Evolutionary conservation across 2,113 vertebrate species (phyloP).

Genomic region (Apodemus speciosus): DNA sequence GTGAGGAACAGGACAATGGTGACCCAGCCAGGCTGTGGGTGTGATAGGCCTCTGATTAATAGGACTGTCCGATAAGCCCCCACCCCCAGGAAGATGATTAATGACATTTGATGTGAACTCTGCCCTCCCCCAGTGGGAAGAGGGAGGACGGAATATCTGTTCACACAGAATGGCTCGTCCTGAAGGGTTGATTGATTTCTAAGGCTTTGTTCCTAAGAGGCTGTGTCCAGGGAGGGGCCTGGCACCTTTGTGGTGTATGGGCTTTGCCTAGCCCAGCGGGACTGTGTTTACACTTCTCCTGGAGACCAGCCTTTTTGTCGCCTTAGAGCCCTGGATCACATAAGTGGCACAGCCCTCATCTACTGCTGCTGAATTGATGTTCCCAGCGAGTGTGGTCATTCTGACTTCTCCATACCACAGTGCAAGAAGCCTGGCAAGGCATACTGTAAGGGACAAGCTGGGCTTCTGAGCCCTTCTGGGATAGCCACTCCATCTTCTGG

Average conservation of each 20-base stretch:
- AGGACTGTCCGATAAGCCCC: slow-evolving; percentile 85
- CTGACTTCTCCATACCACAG: background rate
- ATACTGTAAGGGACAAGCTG: background rate
- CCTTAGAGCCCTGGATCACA: rapidly evolving
- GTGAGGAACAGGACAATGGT: slow-evolving; percentile 89
- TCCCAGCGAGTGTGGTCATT: rapidly evolving
- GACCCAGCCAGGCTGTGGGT: slow-evolving; percentile 84
- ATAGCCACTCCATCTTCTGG: background rate
- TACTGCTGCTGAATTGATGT: background rate
- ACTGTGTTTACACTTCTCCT: background rate
- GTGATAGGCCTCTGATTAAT: slow-evolving; percentile 90
- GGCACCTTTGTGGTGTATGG: background rate
- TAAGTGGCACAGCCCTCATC: rapidly evolving
- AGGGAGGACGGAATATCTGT: slow-evolving; percentile 28
- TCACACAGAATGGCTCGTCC: slow-evolving; percentile 30
- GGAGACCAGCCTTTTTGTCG: background rate
- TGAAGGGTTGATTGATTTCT: slow-evolving; percentile 57
- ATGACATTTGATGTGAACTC: slow-evolving; percentile 83
- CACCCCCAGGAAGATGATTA: slow-evolving; percentile 87
- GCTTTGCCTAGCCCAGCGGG: background rate
- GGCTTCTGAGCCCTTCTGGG: background rate
- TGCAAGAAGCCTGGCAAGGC: background rate
- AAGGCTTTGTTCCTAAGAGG: slow-evolving; percentile 5
- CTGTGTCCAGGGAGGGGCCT: background rate
- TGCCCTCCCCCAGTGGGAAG: slow-evolving; percentile 52